A percentile compares a stretch with the other conserved stretches of the same genome.
phyloP scores from a whole-genome alignment of 2,888 invertebrate species.

The Clepsis dumicolana region DNA sequence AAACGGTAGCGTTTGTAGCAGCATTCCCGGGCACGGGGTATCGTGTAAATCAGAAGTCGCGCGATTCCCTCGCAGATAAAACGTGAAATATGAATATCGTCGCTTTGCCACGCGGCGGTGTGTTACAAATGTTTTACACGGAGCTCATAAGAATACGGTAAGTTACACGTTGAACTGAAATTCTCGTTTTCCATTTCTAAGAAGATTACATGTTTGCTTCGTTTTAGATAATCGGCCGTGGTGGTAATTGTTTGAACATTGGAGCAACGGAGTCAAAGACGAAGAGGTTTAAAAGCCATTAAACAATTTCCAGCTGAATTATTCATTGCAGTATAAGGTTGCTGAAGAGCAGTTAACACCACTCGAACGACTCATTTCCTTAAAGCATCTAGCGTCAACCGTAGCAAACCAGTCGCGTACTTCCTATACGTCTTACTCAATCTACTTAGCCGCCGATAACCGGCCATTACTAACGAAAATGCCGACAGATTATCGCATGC shows the following conservation, averaged over 20 bases:
- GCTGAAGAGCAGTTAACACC: slow-evolving; percentile 28
- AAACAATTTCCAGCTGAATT: slow-evolving; percentile 48
- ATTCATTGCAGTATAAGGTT: slow-evolving; percentile 22
- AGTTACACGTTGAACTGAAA: slow-evolving; percentile 6
- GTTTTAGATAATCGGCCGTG: not conserved
- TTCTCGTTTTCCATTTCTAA: not conserved
- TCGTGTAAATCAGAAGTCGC: slow-evolving; percentile 77
- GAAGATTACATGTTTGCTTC: not conserved
- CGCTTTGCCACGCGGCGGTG: slow-evolving; percentile 50
- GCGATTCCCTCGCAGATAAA: slow-evolving; percentile 72
- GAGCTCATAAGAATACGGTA: slow-evolving; percentile 26
- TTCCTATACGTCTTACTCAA: slow-evolving; percentile 79
- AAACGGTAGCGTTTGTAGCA: slow-evolving; percentile 69
- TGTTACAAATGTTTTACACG: slow-evolving; percentile 41
- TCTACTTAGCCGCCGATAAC: slow-evolving; percentile 82
- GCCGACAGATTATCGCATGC: slow-evolving; percentile 79
- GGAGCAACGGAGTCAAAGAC: slow-evolving; percentile 28
- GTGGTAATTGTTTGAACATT: not conserved
- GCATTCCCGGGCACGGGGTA: slow-evolving; percentile 64
- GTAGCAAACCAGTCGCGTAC: slow-evolving; percentile 64
- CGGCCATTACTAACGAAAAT: slow-evolving; percentile 78
- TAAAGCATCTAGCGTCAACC: slow-evolving; percentile 63
- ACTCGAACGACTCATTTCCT: slow-evolving; percentile 50
- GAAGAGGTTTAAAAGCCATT: slow-evolving; percentile 50
- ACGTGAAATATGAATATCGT: slow-evolving; percentile 77